These are phyloP conservation scores for Hirudinaria manillensis DNA, from an alignment of 2,888 invertebrate species.

Conservation along the genomic window DNA sequence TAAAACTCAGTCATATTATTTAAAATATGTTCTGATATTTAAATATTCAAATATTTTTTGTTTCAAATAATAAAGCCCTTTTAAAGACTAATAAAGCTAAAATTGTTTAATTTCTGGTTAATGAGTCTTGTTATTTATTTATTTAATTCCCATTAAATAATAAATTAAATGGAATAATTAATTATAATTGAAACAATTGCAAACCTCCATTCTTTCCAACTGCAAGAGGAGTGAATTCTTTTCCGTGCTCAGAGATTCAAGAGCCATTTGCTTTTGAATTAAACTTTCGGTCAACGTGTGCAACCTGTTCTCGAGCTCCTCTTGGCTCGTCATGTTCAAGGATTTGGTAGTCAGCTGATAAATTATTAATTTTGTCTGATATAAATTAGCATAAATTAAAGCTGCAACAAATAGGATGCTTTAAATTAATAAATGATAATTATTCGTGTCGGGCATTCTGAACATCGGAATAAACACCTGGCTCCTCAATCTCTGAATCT, in stretches of 20 bases:
- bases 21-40: too few relatives aligned
- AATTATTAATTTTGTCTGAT: neutral
- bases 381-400: neutral
- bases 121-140: neutral
- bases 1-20: too few relatives aligned
- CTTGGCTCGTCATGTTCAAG: constrained; percentile 49
- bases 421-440: neutral
- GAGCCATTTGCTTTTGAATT: constrained; percentile 74
- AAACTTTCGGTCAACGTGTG: constrained; percentile 70
- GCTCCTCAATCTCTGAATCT: constrained; percentile 60
- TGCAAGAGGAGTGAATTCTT: constrained; percentile 78
- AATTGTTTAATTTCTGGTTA: neutral
- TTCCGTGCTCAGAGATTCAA: constrained; percentile 77
- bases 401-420: too few relatives aligned
- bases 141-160: neutral
- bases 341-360: constrained; percentile 51
- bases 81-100: neutral
- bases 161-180: neutral
- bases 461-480: constrained; percentile 53
- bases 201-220: constrained; percentile 67
- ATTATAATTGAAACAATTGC: constrained; percentile 3
- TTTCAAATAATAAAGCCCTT: too few relatives aligned
- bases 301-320: constrained; percentile 57
- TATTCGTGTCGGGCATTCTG: neutral
- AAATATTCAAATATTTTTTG: too few relatives aligned